phyloP scores from a whole-genome alignment of 1,140 invertebrate genomes.

The Anastrepha obliqua region DNA sequence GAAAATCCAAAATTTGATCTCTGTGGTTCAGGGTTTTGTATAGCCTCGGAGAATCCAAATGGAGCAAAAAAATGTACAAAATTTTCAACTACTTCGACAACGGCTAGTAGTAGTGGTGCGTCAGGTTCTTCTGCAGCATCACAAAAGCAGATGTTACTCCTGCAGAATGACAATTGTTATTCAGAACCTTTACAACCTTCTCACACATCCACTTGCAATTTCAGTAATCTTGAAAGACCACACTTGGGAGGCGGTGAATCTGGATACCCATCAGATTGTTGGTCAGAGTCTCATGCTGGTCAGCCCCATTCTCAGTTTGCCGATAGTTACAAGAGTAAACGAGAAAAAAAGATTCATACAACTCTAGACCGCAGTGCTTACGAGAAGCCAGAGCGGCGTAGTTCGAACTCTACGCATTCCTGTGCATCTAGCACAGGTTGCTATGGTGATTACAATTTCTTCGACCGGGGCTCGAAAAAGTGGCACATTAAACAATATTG shows the following conservation, averaged over 20 bases:
- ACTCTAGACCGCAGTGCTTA: slow-evolving; percentile 62
- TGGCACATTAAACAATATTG: slow-evolving; percentile 69
- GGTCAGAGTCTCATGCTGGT: slow-evolving; percentile 59
- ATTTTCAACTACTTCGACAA: slow-evolving; percentile 57
- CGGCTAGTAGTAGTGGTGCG: slow-evolving; percentile 59
- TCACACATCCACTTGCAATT: slow-evolving; percentile 66
- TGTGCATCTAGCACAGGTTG: slow-evolving; percentile 60
- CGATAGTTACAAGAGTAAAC: slow-evolving; percentile 55
- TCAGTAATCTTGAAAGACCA: slow-evolving; percentile 71
- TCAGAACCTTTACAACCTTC: slow-evolving; percentile 65
- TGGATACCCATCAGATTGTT: slow-evolving; percentile 58
- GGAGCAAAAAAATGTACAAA: slow-evolving; percentile 54
- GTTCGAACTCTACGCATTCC: slow-evolving; percentile 71
- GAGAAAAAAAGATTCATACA: slow-evolving; percentile 60
- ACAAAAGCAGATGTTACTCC: slow-evolving; percentile 65
- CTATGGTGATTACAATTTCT: slow-evolving; percentile 68
- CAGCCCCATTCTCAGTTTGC: background rate
- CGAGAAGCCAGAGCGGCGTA: slow-evolving; percentile 67
- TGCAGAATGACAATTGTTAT: slow-evolving; percentile 70
- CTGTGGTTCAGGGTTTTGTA: slow-evolving; percentile 49
- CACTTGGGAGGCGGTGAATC: slow-evolving; percentile 62
- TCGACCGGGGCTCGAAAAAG: slow-evolving; percentile 71
- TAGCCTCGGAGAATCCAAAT: background rate
- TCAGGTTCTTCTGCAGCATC: slow-evolving; percentile 62
- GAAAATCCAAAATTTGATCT: slow-evolving; percentile 73